Conservation (phyloP, 2,113 vertebrate species). For the Odocoileus virginianus region DNA sequence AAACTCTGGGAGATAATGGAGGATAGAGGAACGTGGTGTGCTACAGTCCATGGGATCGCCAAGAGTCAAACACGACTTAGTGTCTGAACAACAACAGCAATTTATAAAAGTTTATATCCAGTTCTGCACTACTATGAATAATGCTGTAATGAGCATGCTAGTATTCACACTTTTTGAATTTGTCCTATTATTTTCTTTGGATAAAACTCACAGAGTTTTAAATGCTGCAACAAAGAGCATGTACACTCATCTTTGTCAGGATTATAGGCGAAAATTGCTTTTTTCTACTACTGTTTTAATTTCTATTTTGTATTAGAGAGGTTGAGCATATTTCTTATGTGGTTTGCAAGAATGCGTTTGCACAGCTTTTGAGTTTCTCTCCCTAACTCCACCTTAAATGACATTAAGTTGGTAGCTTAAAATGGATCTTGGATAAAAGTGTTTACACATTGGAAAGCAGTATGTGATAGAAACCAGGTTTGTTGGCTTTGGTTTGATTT, state of each 20-base stretch:
- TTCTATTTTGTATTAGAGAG: background rate
- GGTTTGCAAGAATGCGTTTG: background rate
- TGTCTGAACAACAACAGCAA: background rate
- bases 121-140: background rate
- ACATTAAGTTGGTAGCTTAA: background rate
- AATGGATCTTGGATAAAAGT: background rate
- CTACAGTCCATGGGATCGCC: background rate
- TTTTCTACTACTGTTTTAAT: background rate
- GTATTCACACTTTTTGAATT: background rate
- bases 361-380: background rate
- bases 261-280: background rate
- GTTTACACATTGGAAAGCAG: background rate
- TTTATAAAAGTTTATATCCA: background rate
- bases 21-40: background rate
- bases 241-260: background rate
- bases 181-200: background rate
- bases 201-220: background rate
- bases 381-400: background rate
- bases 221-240: background rate
- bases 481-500: background rate
- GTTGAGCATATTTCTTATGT: background rate
- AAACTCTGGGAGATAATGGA: background rate
- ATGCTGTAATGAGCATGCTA: background rate
- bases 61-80: background rate
- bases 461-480: background rate